Evolutionary conservation across 2,797 vertebrate species (phyloP), one percentile per base, ranked within the genome.

Genomic region (Mycteria americana): DNA sequence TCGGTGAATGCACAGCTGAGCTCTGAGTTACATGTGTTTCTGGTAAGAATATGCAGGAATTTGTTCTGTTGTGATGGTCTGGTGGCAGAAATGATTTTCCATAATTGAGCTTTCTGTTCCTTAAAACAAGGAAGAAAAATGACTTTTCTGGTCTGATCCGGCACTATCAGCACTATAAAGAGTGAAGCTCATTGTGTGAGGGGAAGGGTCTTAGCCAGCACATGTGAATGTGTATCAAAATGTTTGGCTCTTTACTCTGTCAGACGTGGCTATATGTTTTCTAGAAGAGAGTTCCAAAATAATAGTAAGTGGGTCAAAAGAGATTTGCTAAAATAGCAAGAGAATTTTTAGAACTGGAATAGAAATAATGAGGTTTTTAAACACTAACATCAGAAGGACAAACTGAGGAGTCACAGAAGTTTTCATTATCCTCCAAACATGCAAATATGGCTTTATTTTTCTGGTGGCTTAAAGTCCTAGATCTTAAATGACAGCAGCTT

Each of bases 401-500:
- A 94, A 85, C 28, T 16, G 33, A 80, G 30, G 45, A 74, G 30
- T 76, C 75, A 56, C 12, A 45, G 88, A 72, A 88, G 54, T 95
- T 94, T 91, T 89, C 54, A 69, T 92, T 92, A 89, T 91, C 57
- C 33, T 85, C 50, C 62, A 89, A 62, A 33, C 80, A 37, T 72
- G 60, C 45, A 94, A 84, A 93, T 96, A 85, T 72, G 37, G 4
- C 12, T 33, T 22, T 48, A 74, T 62, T 83, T 46, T 31, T 1
- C 57, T 70, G 39, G 33, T 88, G 78, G 68, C 68, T 95, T 95
- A 83, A 92, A 92, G 75, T 68, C 69, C 83, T 88, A 76, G 83
- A 92, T 95, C 92, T 88, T 91, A 95, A 95, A 89, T 97, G 88
- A 91, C 97, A 97, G 94, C 84, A 89, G 95, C 95, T 96, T 97